A percentile compares a stretch with the other conserved stretches of the same genome.
These are phyloP conservation scores for Lysandra bellargus DNA, from an alignment of 2,888 invertebrate genomes.

Conservation along the genomic window DNA sequence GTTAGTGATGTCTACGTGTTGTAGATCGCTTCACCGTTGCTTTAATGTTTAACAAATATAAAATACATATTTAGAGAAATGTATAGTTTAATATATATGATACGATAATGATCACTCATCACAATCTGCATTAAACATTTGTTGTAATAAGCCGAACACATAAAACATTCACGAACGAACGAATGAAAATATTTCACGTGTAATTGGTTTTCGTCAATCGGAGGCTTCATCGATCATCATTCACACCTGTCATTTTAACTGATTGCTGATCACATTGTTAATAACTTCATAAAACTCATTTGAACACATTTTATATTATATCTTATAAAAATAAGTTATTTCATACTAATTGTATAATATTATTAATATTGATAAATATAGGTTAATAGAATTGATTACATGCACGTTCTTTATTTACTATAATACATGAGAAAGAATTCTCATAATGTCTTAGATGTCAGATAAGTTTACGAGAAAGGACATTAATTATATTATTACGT, in stretches of 20 bases:
- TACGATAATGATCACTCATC: background rate
- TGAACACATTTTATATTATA: background rate
- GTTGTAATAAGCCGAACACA: background rate
- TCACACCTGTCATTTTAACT: background rate
- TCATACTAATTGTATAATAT: background rate
- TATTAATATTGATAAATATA: background rate
- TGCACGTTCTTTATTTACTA: background rate
- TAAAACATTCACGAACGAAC: slow-evolving; percentile 9
- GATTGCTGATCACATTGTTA: background rate
- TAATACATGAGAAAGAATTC: background rate
- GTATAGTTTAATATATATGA: background rate
- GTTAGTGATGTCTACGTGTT: background rate
- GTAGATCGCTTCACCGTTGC: background rate
- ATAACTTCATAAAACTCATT: background rate
- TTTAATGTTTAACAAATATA: background rate
- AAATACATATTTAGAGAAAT: background rate
- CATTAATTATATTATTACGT: background rate
- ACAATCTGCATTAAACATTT: background rate
- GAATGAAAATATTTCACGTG: slow-evolving; percentile 3
- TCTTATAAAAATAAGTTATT: background rate
- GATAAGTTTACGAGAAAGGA: background rate
- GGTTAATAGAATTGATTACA: background rate
- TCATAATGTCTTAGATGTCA: background rate
- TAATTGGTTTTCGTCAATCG: background rate
- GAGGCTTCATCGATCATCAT: slow-evolving; percentile 2